Evolutionary conservation across 1,140 invertebrate genomes (phyloP).

Genomic region (Zaprionus davidi): DNA sequence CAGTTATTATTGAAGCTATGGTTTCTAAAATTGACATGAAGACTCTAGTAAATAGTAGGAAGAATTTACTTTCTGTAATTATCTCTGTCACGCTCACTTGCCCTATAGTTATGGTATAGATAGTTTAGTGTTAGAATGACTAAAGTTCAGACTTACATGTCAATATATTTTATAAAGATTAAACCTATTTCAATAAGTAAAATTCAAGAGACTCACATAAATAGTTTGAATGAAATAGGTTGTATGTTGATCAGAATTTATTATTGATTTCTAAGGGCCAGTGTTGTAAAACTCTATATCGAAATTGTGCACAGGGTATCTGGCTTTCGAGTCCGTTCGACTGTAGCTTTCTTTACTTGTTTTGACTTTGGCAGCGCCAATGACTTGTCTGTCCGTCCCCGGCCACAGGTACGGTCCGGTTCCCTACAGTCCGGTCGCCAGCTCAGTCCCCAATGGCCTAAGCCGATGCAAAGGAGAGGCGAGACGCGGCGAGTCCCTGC

Average conservation of each 20-base stretch:
- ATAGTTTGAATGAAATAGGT: no score
- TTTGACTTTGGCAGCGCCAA: slow-evolving; percentile 61
- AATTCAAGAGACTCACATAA: no score
- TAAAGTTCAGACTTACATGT: rapidly evolving
- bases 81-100: background rate
- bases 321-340: background rate
- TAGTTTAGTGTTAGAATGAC: background rate
- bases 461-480: background rate
- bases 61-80: background rate
- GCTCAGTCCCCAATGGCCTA: background rate
- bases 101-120: no score
- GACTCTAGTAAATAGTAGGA: background rate
- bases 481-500: background rate
- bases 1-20: background rate
- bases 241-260: no score
- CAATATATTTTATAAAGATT: no score
- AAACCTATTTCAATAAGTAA: no score
- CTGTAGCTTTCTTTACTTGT: background rate
- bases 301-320: background rate
- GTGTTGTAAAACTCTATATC: no score
- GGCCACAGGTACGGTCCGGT: background rate
- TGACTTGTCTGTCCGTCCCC: slow-evolving; percentile 41
- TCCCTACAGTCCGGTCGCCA: slow-evolving; percentile 5
- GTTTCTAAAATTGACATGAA: background rate
- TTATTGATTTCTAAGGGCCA: no score